Conservation (phyloP, 2,888 invertebrate species). For the Platypus cylindrus region DNA sequence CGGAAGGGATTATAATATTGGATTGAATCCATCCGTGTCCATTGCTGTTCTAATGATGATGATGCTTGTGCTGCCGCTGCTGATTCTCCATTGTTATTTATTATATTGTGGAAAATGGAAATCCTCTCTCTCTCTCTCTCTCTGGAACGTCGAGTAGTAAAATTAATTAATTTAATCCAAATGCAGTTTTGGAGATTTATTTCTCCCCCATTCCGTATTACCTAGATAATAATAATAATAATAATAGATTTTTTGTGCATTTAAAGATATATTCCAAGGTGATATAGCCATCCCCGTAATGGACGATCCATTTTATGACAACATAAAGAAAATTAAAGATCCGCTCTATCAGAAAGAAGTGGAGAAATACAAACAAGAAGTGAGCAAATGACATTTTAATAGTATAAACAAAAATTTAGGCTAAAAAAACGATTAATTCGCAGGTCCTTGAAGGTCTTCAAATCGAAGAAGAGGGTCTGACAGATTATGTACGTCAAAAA, state of each 20-base stretch:
- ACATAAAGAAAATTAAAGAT: slow-evolving; percentile 22
- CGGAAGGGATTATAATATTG: too few species aligned
- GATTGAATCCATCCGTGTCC: too few species aligned
- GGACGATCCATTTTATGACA: slow-evolving; percentile 16
- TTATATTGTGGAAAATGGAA: too few species aligned
- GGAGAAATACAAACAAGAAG: slow-evolving; percentile 72
- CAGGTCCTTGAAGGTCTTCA: slow-evolving; percentile 61
- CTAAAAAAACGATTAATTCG: neutral
- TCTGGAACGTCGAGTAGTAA: too few species aligned
- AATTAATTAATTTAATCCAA: too few species aligned
- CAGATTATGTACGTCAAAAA: slow-evolving; percentile 58
- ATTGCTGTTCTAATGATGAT: too few species aligned
- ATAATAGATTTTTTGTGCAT: too few species aligned
- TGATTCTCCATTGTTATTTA: too few species aligned
- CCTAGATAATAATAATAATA: too few species aligned
- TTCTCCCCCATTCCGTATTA: too few species aligned
- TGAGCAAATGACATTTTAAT: slow-evolving; percentile 4
- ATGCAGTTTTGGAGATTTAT: slow-evolving; percentile 1
- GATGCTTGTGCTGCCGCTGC: too few species aligned
- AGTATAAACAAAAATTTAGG: neutral
- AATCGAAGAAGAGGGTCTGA: slow-evolving; percentile 72
- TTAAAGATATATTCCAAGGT: slow-evolving; percentile 68
- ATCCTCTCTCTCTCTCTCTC: too few species aligned
- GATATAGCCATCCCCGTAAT: slow-evolving; percentile 63
- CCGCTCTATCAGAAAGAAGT: slow-evolving; percentile 54